phyloP scores from a whole-genome alignment of 1,140 invertebrate genomes.

The Nasonia longicornis region DNA sequence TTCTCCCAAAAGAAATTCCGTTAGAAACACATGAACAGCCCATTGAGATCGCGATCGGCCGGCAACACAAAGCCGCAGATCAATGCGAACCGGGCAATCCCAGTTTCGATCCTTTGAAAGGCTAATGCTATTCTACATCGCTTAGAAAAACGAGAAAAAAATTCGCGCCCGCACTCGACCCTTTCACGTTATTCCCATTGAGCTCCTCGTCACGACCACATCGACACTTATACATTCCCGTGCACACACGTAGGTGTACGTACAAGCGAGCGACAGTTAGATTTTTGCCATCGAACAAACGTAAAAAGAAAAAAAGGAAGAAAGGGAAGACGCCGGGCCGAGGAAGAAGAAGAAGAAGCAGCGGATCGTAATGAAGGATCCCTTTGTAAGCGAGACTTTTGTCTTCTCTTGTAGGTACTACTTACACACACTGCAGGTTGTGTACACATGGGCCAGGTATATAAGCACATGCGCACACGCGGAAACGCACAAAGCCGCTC shows the following conservation, averaged over 20 bases:
- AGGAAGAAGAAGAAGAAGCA: conserved; percentile 25
- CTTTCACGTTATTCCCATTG: conserved; percentile 4
- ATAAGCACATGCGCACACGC: conserved; percentile 6
- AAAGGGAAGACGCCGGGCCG: conserved; percentile 13
- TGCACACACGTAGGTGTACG: neutral
- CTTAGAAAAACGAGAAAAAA: neutral
- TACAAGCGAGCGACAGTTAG: neutral
- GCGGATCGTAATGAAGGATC: conserved; percentile 49
- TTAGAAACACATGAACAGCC: neutral
- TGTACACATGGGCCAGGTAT: neutral
- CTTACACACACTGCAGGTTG: neutral
- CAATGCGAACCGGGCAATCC: conserved; percentile 47
- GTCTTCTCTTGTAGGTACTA: conserved; percentile 16
- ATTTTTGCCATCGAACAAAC: conserved; percentile 19
- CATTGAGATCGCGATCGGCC: neutral
- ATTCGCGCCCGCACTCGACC: neutral
- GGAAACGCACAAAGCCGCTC: conserved; percentile 15
- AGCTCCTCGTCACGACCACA: neutral
- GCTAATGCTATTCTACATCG: conserved; percentile 8
- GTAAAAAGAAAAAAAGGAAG: neutral
- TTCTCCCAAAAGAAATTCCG: neutral
- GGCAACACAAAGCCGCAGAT: conserved; percentile 14
- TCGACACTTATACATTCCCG: neutral
- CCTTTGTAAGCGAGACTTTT: conserved; percentile 45
- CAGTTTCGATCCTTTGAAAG: conserved; percentile 27